A percentile compares a stretch with the other conserved stretches of the same genome.
Evolutionary conservation across 2,888 invertebrate species (phyloP).

Genomic region (Brachynemurus nebulosus): DNA sequence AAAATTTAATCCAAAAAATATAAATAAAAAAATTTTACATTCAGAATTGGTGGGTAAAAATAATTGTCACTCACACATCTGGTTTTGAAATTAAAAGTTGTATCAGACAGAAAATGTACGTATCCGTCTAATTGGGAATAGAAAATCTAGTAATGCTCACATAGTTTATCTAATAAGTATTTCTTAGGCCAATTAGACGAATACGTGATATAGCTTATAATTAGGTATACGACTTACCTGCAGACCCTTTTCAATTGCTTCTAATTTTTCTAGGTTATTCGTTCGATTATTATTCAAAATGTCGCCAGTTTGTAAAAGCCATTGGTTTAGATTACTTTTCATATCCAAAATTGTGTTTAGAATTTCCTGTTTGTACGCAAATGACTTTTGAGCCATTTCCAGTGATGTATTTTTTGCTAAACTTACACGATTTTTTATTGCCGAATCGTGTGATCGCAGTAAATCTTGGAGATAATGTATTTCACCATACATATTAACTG

Average conservation of each 20-base stretch:
- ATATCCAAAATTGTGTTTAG: constrained; percentile 5
- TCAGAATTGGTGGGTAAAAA: too few relatives aligned
- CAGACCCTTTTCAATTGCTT: not conserved
- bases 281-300: not conserved
- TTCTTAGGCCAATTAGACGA: too few relatives aligned
- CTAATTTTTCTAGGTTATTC: constrained; percentile 2
- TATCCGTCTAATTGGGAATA: too few relatives aligned
- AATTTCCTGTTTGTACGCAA: constrained; percentile 7
- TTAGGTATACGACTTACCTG: too few relatives aligned
- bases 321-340: constrained; percentile 4
- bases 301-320: not conserved
- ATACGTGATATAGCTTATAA: too few relatives aligned
- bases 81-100: too few relatives aligned
- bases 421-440: constrained; percentile 24
- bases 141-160: too few relatives aligned
- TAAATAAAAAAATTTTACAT: too few relatives aligned
- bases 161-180: too few relatives aligned
- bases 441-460: constrained; percentile 30
- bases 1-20: too few relatives aligned
- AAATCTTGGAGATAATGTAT: constrained; percentile 40
- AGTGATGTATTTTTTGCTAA: constrained; percentile 17
- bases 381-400: constrained; percentile 9
- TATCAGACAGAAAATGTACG: too few relatives aligned
- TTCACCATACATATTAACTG: constrained; percentile 39
- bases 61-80: too few relatives aligned